Base-by-base conservation (phyloP, 2,888 invertebrate genomes). In the Fissipunctia ypsillon region DNA sequence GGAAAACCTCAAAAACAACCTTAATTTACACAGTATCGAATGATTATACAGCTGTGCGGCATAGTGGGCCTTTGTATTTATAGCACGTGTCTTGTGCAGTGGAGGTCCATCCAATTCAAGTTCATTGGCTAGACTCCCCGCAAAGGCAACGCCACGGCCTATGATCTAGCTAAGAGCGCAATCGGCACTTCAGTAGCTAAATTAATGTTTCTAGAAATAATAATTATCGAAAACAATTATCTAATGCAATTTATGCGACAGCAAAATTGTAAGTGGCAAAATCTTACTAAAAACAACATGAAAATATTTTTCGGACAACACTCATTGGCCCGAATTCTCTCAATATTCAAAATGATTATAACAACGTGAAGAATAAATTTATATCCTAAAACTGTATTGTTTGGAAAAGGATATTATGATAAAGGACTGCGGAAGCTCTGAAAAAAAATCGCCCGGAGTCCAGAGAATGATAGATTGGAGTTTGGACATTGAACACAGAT, bases 101-200 rank as follows among this genome's bases (percentile, higher is more conserved):
- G 95, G 94, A 93, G 95, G 95, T 93, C 93, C 89, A 85, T 84
- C 88, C 63, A 88, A 91, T 91, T 92, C 93, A 94, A 94, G 94
- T 95, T 95, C 94, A 94, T 93, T 92, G 91, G 90, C 92, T 93
- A 93, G 91, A 90, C 90, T 92, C 93, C 94, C 94, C 91, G 92
- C 94, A 92, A 91, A 91, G 93, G 90, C 88, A 73, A 76, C 64
- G 67, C 73, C 73, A 78, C 59, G n/a, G 52, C 60, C 38, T 54
- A 45, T 57, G n/a, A 66, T 79, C 50, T 19, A 69, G 28, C 10
- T 38, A 25, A n/a, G 22, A 59, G 16, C 16, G 22, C 22, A 61
- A 16, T 52, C n/a, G 16, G 12, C 5, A 43, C 19, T 43, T 60
- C 9, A 38, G 6, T 38, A 56, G 7, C 19, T 28, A 3, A 16